phyloP scores from a whole-genome alignment of 2,113 vertebrate species.

The Bubalus kerabau region DNA sequence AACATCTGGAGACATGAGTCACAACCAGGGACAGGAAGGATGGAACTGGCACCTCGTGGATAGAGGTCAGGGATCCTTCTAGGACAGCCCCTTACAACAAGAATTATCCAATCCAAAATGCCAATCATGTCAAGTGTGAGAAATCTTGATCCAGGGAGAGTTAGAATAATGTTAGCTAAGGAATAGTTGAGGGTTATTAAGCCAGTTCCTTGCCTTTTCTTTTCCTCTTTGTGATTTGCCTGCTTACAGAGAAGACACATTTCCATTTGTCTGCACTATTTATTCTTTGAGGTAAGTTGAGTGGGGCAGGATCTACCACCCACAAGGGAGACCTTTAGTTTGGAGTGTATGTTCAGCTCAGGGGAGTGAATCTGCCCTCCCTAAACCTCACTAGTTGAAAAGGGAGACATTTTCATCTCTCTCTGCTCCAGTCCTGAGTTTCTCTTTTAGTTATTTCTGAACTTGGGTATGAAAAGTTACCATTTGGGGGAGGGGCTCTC shows the following conservation, averaged over 20 bases:
- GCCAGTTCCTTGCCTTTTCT: not conserved
- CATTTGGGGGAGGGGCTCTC: not conserved
- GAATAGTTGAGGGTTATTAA: not conserved
- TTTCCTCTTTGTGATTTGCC: not conserved
- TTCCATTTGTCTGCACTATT: not conserved
- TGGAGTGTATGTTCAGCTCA: not conserved
- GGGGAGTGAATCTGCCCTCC: too few relatives aligned
- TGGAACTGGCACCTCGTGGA: not conserved
- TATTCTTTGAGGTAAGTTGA: not conserved
- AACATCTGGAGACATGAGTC: not conserved
- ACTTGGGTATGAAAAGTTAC: not conserved
- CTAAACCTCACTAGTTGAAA: not conserved
- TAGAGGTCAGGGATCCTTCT: not conserved
- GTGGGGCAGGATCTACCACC: not conserved
- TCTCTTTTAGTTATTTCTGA: not conserved
- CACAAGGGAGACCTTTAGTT: not conserved
- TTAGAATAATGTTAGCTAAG: not conserved
- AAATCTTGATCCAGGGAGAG: not conserved
- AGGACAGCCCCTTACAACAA: not conserved
- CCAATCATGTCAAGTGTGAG: not conserved
- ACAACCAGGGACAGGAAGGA: too few relatives aligned
- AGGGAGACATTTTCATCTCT: not conserved
- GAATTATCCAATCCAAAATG: not conserved
- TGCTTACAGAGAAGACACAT: not conserved
- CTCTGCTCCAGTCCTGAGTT: not conserved